Percentiles rank a stretch among this genome's conserved stretches.
Conservation (phyloP, 2,888 invertebrate species). For the Cryptophagus acutangulus region DNA sequence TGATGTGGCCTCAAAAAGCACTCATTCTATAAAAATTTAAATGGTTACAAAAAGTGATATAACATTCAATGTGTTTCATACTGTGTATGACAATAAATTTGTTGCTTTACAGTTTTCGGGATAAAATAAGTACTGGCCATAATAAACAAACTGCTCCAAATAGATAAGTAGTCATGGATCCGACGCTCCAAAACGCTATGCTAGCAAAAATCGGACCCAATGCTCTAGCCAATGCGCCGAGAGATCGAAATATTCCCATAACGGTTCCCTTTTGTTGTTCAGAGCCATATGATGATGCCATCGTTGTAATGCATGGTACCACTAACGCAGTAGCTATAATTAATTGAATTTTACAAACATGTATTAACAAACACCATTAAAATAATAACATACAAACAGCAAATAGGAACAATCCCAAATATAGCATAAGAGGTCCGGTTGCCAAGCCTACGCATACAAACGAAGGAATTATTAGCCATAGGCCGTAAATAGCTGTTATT, state of each 20-base stretch:
- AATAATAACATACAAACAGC: slow-evolving; percentile 72
- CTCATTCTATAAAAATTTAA: too few relatives aligned
- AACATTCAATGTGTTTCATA: too few relatives aligned
- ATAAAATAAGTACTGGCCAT: slow-evolving; percentile 74
- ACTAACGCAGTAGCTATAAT: slow-evolving; percentile 79
- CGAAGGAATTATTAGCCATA: slow-evolving; percentile 79
- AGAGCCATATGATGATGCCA: slow-evolving; percentile 80
- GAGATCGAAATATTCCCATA: slow-evolving; percentile 88
- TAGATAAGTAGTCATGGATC: slow-evolving; percentile 76
- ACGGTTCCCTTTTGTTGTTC: slow-evolving; percentile 84
- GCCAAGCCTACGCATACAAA: slow-evolving; percentile 82
- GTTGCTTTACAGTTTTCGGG: too few relatives aligned
- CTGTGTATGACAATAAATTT: too few relatives aligned
- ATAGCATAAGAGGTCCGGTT: slow-evolving; percentile 57
- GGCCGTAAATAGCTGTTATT: slow-evolving; percentile 65
- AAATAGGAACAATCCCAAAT: slow-evolving; percentile 79
- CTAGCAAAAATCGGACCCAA: slow-evolving; percentile 87
- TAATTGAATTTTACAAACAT: slow-evolving; percentile 8
- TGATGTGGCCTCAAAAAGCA: too few relatives aligned
- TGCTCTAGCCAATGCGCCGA: slow-evolving; percentile 91
- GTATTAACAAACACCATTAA: too few relatives aligned
- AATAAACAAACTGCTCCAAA: slow-evolving; percentile 71
- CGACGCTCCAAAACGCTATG: slow-evolving; percentile 87
- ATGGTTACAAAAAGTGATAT: too few relatives aligned
- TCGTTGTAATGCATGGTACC: slow-evolving; percentile 90